phyloP scores from a whole-genome alignment of 2,113 vertebrate species.

The Opisthocomus hoazin region DNA sequence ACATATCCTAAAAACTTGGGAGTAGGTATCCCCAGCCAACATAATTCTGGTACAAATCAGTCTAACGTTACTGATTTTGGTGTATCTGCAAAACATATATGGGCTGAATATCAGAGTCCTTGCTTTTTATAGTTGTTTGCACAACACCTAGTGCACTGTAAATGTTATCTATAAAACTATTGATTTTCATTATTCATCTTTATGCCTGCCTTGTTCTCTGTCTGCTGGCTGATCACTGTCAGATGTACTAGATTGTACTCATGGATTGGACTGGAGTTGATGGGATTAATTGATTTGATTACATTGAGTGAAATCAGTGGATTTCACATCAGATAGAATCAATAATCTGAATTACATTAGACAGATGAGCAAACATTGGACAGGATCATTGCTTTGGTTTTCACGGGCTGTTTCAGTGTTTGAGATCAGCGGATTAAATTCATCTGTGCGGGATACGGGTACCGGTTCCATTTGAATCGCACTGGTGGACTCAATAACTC shows the following conservation, averaged over 20 bases:
- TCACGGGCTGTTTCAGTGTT: not conserved
- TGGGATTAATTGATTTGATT: slow-evolving; percentile 55
- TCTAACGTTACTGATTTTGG: not conserved
- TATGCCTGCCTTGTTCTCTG: not conserved
- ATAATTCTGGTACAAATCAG: not conserved
- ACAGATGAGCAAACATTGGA: slow-evolving; percentile 20
- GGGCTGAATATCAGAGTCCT: not conserved
- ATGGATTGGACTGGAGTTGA: not conserved
- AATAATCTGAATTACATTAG: slow-evolving; percentile 35
- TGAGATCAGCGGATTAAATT: not conserved
- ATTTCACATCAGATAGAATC: slow-evolving; percentile 36
- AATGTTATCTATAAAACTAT: not conserved
- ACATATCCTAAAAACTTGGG: not conserved
- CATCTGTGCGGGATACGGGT: not conserved
- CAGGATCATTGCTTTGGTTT: slow-evolving; percentile 6
- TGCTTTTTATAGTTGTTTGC: not conserved
- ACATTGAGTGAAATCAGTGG: slow-evolving; percentile 33
- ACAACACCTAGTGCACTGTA: not conserved
- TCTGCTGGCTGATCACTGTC: not conserved
- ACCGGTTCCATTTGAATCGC: not conserved
- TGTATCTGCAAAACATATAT: not conserved
- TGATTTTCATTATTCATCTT: slow-evolving; percentile 29
- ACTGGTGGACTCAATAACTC: not conserved
- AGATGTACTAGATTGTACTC: not conserved
- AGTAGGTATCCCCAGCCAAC: not conserved